phyloP scores from a whole-genome alignment of 2,888 invertebrate genomes.

The Spodoptera exigua region DNA sequence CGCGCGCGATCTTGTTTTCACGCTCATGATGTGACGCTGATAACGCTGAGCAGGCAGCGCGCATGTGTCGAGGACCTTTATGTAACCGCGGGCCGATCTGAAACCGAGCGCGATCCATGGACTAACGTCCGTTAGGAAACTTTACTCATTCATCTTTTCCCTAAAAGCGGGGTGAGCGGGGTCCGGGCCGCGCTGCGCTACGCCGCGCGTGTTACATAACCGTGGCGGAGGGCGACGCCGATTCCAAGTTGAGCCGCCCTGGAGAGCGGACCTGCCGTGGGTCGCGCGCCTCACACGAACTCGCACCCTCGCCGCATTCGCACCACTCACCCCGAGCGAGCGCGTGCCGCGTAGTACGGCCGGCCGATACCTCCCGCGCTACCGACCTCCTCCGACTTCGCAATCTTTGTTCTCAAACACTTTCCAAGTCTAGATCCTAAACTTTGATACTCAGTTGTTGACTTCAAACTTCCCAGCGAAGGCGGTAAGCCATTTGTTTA shows the following conservation, averaged over 20 bases:
- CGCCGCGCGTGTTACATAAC: constrained; percentile 83
- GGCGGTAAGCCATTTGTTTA: constrained; percentile 79
- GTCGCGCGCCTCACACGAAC: constrained; percentile 53
- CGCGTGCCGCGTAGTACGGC: constrained; percentile 50
- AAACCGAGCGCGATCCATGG: constrained; percentile 81
- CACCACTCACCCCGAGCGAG: constrained; percentile 43
- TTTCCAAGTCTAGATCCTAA: constrained; percentile 60
- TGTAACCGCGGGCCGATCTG: constrained; percentile 79
- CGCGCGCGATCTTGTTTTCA: constrained; percentile 60
- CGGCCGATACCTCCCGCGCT: constrained; percentile 53
- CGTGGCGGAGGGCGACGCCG: constrained; percentile 70
- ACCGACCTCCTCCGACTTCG: constrained; percentile 50
- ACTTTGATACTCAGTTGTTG: constrained; percentile 63
- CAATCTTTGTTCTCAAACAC: constrained; percentile 56
- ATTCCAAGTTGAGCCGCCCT: constrained; percentile 75
- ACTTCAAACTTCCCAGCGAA: constrained; percentile 66
- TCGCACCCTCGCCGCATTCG: constrained; percentile 56
- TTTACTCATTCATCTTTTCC: constrained; percentile 88
- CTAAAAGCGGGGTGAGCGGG: constrained; percentile 82
- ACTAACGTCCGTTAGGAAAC: constrained; percentile 85
- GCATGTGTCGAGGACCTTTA: constrained; percentile 80
- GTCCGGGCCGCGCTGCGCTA: constrained; percentile 78
- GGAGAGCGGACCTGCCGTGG: constrained; percentile 68
- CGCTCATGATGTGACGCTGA: constrained; percentile 50
- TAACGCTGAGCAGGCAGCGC: constrained; percentile 52